phyloP scores from a whole-genome alignment of 2,888 invertebrate genomes.

The Euzetes globulus region DNA sequence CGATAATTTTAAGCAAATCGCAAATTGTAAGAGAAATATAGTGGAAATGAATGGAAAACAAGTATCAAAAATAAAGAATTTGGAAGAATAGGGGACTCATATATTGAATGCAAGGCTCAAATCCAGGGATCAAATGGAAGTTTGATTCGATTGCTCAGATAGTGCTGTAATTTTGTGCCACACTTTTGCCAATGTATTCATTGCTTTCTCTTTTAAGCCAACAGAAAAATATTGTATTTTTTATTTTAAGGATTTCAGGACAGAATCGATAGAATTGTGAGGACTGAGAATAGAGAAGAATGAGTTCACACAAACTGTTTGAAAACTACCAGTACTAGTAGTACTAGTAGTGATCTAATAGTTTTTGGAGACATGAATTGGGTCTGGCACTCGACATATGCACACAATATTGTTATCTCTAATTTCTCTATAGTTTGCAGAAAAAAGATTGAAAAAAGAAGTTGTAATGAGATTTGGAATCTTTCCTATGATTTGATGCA shows the following conservation, averaged over 20 bases:
- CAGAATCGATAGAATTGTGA: not conserved
- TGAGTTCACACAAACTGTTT: not conserved
- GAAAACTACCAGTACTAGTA: not conserved
- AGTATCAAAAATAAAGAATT: not conserved
- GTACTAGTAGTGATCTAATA: not conserved
- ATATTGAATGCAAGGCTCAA: not conserved
- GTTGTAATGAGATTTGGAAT: constrained; percentile 12
- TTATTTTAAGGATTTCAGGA: too few species aligned
- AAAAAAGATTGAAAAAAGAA: constrained; percentile 15
- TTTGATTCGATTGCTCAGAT: not conserved
- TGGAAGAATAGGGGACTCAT: too few species aligned
- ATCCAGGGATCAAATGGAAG: constrained; percentile 20
- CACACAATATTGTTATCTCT: constrained; percentile 1
- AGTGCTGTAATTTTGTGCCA: not conserved
- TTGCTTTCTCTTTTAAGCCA: not conserved
- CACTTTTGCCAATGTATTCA: not conserved
- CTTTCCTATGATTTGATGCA: not conserved
- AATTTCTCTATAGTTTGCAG: not conserved
- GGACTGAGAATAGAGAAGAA: not conserved
- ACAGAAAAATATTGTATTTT: not conserved
- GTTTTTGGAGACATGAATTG: not conserved
- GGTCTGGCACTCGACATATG: not conserved
- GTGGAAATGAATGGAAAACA: not conserved
- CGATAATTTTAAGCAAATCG: constrained; percentile 22
- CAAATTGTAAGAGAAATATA: not conserved